Conservation (phyloP, 2,888 invertebrate genomes). For the Diplolepis rosae region DNA sequence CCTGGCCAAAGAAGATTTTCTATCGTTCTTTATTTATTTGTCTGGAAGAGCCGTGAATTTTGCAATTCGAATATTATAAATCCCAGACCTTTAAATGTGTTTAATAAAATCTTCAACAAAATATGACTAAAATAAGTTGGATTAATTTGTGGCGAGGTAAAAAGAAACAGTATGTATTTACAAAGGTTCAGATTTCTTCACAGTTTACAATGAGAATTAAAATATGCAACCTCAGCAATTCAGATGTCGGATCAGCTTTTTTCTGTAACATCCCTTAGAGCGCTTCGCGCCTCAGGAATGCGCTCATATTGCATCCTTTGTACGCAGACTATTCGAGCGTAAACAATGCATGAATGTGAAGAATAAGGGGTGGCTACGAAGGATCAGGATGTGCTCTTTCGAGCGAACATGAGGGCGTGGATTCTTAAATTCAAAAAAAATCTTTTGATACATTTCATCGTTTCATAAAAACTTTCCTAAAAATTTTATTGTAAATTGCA, state of each 20-base stretch:
- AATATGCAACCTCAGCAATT: constrained; percentile 8
- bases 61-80: too few species aligned
- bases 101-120: too few species aligned
- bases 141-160: too few species aligned
- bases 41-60: too few species aligned
- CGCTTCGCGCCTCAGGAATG: constrained; percentile 52
- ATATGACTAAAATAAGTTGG: too few species aligned
- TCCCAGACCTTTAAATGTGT: too few species aligned
- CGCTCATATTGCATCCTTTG: constrained; percentile 63
- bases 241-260: background rate
- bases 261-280: background rate
- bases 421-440: too few species aligned
- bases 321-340: constrained; percentile 56
- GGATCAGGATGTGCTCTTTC: constrained; percentile 18
- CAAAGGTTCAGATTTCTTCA: background rate
- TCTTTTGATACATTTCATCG: too few species aligned
- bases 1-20: too few species aligned
- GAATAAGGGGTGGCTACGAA: constrained; percentile 46
- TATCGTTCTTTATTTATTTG: too few species aligned
- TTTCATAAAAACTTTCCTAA: too few species aligned
- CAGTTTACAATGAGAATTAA: background rate
- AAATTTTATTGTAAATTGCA: too few species aligned
- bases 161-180: background rate
- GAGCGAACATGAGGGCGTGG: background rate
- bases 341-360: constrained; percentile 58